Conservation (phyloP, 2,113 vertebrate species). For the Scolopax mira region DNA sequence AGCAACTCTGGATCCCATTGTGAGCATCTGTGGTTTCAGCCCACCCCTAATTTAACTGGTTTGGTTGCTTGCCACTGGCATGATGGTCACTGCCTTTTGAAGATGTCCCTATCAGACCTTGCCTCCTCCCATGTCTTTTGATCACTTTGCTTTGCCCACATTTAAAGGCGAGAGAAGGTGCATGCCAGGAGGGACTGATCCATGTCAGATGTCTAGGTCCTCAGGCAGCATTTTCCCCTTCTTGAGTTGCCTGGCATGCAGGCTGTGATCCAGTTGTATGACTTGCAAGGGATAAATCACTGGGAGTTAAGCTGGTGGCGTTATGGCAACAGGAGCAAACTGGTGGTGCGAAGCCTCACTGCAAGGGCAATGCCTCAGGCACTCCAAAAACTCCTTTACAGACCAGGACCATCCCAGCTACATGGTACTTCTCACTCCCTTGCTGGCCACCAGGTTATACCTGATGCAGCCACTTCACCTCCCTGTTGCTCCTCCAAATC, state of each 20-base stretch:
- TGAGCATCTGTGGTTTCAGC: neutral
- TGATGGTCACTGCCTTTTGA: neutral
- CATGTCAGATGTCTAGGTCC: neutral
- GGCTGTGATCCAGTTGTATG: neutral
- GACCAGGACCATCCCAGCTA: neutral
- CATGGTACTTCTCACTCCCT: accelerated
- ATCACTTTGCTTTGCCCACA: neutral
- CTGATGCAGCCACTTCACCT: neutral
- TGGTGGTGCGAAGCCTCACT: neutral
- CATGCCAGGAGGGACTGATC: neutral
- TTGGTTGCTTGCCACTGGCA: neutral
- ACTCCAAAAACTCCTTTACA: neutral
- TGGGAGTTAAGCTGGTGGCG: neutral
- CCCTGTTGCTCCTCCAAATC: neutral
- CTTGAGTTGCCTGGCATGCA: neutral
- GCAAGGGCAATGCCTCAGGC: neutral
- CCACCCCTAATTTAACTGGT: neutral
- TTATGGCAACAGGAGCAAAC: neutral
- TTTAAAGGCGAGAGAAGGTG: neutral
- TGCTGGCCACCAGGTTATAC: neutral
- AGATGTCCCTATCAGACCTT: neutral
- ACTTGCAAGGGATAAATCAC: neutral
- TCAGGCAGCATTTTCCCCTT: neutral
- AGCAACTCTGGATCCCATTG: neutral
- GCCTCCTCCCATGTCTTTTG: neutral